Evolutionary conservation across 2,113 vertebrate genomes (phyloP).

Genomic region (Notothenia rossii): DNA sequence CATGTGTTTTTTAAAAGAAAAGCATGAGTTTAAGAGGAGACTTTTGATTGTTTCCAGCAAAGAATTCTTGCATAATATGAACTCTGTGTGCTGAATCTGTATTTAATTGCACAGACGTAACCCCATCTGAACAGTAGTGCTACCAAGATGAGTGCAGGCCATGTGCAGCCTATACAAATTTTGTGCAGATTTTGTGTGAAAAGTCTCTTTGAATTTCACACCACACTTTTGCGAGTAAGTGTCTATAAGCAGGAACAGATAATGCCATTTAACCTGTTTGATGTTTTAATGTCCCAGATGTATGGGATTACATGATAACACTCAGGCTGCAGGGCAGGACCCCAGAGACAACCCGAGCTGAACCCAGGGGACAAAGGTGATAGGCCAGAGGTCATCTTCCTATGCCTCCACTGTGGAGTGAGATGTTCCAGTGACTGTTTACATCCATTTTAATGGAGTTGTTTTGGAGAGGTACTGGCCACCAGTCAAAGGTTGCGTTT

Average conservation of each 20-base stretch:
- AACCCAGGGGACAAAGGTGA: conserved; percentile 35
- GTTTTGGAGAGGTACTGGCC: not conserved
- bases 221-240: not conserved
- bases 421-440: conserved; percentile 54
- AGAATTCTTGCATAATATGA: conserved; percentile 20
- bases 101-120: conserved; percentile 29
- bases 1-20: conserved; percentile 28
- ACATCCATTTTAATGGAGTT: conserved; percentile 24
- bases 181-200: not conserved
- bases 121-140: conserved; percentile 19
- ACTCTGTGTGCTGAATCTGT: conserved; percentile 30
- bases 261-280: not conserved
- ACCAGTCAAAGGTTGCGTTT: not conserved
- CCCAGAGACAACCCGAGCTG: conserved; percentile 22
- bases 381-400: conserved; percentile 46
- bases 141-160: too few relatives aligned
- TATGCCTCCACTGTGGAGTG: conserved; percentile 38
- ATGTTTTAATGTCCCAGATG: conserved; percentile 10
- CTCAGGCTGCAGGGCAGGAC: not conserved
- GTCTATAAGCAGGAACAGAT: conserved; percentile 1
- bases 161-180: not conserved
- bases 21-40: conserved; percentile 18
- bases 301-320: conserved; percentile 20
- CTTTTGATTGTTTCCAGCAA: conserved; percentile 33
- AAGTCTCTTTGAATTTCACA: not conserved